These are phyloP conservation scores for Takifugu ocellatus DNA, from an alignment of 2,797 vertebrate species.

Conservation along the genomic window DNA sequence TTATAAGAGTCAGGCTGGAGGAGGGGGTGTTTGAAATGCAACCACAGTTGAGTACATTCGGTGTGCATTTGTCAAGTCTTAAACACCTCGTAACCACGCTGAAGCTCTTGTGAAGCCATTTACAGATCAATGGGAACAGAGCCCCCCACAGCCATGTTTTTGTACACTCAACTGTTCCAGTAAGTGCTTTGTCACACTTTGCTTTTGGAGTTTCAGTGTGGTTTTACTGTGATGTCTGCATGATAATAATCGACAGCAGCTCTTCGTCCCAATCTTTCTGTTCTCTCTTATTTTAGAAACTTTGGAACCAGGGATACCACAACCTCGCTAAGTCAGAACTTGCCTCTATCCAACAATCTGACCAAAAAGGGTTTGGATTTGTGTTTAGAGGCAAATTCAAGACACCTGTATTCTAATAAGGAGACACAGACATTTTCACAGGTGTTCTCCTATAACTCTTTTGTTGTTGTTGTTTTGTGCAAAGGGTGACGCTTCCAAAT, in stretches of 20 bases:
- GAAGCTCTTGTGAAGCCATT: slow-evolving; percentile 38
- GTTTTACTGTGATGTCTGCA: slow-evolving; percentile 55
- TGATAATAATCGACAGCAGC: slow-evolving; percentile 41
- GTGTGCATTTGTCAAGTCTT: slow-evolving; percentile 30
- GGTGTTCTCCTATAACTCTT: slow-evolving; percentile 24
- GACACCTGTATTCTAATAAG: slow-evolving; percentile 11
- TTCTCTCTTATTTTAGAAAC: not conserved
- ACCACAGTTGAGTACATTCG: slow-evolving; percentile 2
- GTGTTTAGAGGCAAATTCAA: slow-evolving; percentile 46
- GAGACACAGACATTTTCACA: not conserved
- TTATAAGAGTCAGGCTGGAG: not conserved
- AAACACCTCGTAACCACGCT: slow-evolving; percentile 51
- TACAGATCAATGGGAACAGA: slow-evolving; percentile 2
- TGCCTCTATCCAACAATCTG: slow-evolving; percentile 46
- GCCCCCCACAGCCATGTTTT: not conserved
- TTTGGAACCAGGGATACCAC: slow-evolving; percentile 37
- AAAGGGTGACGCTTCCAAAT: slow-evolving; percentile 91
- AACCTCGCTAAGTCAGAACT: slow-evolving; percentile 11
- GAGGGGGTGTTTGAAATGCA: not conserved
- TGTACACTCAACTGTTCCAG: not conserved
- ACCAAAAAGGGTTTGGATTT: slow-evolving; percentile 23
- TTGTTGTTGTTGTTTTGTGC: slow-evolving; percentile 37
- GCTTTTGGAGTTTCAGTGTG: slow-evolving; percentile 52
- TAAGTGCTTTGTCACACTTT: not conserved
- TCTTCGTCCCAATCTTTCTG: slow-evolving; percentile 26